phyloP scores from a whole-genome alignment of 2,888 invertebrate genomes.

The Euclidia mi region DNA sequence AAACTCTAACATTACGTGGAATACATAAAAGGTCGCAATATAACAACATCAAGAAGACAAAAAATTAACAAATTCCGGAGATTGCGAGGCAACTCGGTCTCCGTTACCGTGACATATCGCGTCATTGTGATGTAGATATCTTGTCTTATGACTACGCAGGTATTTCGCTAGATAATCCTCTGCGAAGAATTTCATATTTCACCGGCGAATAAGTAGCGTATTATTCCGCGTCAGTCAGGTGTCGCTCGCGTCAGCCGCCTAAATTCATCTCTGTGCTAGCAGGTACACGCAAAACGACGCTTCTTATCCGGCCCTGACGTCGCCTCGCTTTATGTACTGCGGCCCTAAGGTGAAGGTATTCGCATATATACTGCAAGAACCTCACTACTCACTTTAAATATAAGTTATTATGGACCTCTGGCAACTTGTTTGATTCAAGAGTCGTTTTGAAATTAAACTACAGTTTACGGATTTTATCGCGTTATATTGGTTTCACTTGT shows the following conservation, averaged over 20 bases:
- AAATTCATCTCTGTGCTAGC: slow-evolving; percentile 83
- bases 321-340: slow-evolving; percentile 57
- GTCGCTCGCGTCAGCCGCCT: slow-evolving; percentile 81
- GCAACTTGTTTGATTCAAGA: too few species aligned
- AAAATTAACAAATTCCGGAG: slow-evolving; percentile 46
- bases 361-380: slow-evolving; percentile 24
- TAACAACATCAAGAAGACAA: slow-evolving; percentile 32
- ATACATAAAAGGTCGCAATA: slow-evolving; percentile 22
- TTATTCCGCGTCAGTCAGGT: slow-evolving; percentile 86
- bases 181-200: slow-evolving; percentile 84
- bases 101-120: slow-evolving; percentile 37
- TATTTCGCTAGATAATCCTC: slow-evolving; percentile 73
- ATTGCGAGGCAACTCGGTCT: slow-evolving; percentile 29
- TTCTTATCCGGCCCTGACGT: slow-evolving; percentile 78
- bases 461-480: too few species aligned
- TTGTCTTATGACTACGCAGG: slow-evolving; percentile 52
- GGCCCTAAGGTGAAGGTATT: slow-evolving; percentile 57
- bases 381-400: too few species aligned
- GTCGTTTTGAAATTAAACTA: too few species aligned
- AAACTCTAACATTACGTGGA: slow-evolving; percentile 27
- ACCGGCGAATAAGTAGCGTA: slow-evolving; percentile 83
- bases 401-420: too few species aligned
- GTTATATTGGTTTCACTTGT: too few species aligned
- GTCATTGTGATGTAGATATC: slow-evolving; percentile 54
- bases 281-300: slow-evolving; percentile 79